Conservation (phyloP, 1,140 invertebrate genomes). For the Sipha flava region DNA sequence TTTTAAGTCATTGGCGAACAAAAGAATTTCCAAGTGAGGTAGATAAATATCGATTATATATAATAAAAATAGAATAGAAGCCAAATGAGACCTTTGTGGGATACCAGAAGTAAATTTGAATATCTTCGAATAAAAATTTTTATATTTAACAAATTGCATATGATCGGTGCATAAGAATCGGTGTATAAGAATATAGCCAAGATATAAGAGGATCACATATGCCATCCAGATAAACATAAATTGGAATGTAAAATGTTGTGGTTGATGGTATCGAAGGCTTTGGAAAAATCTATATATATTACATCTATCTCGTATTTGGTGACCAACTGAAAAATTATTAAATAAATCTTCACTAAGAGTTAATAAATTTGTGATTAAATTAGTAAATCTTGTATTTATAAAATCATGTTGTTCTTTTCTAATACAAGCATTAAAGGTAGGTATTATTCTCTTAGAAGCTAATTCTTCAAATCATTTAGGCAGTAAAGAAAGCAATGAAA, state of each 20-base stretch:
- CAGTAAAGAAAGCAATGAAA: neutral
- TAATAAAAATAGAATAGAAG: neutral
- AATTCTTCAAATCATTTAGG: neutral
- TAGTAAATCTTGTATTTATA: neutral
- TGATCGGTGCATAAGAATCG: neutral
- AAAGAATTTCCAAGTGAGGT: neutral
- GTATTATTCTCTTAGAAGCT: neutral
- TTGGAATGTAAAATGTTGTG: neutral
- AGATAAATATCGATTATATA: neutral
- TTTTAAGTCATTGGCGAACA: neutral
- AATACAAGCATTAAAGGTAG: neutral
- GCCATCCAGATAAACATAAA: neutral
- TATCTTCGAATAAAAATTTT: neutral
- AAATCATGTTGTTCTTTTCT: neutral
- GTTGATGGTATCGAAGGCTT: neutral
- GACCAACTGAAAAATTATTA: neutral
- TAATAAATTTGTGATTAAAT: neutral
- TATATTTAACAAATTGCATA: neutral
- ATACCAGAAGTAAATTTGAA: neutral
- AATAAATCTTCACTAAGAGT: neutral
- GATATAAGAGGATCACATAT: neutral
- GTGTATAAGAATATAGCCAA: conserved; percentile 47
- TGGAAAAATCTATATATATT: neutral
- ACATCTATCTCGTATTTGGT: neutral
- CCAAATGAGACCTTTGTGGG: neutral